Evolutionary conservation across 1,140 invertebrate genomes (phyloP).

Genomic region (Philopotamus ludificatus): DNA sequence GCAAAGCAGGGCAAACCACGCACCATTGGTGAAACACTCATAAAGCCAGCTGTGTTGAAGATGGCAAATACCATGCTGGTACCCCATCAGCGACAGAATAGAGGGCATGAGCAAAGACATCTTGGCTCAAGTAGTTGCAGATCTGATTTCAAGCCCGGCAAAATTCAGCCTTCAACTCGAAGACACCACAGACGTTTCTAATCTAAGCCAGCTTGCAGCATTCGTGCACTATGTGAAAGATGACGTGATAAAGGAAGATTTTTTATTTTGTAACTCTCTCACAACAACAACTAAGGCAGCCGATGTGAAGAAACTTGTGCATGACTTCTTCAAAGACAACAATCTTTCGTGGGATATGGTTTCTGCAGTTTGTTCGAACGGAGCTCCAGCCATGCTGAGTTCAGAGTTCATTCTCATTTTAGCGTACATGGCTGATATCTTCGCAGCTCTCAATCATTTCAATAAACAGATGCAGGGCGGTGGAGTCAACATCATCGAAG

Average conservation of each 20-base stretch:
- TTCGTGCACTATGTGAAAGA: not conserved
- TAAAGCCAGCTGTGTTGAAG: slow-evolving; percentile 28
- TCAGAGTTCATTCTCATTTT: slow-evolving; percentile 23
- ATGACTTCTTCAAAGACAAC: not conserved
- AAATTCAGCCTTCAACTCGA: not conserved
- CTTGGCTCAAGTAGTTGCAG: not conserved
- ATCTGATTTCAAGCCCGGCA: not conserved
- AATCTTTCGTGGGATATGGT: not conserved
- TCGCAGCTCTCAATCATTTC: too few relatives aligned
- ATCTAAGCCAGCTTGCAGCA: not conserved
- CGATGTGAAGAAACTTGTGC: not conserved
- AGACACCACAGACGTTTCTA: not conserved
- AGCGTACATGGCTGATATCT: slow-evolving; percentile 17
- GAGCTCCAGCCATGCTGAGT: slow-evolving; percentile 2
- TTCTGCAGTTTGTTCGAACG: not conserved
- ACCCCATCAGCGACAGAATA: slow-evolving; percentile 23
- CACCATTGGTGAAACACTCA: slow-evolving; percentile 43
- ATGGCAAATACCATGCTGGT: slow-evolving; percentile 25
- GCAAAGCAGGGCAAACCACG: slow-evolving; percentile 38
- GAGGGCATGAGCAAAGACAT: slow-evolving; percentile 3
- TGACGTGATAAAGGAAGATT: not conserved
- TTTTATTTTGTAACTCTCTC: not conserved
- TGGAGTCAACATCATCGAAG: too few relatives aligned
- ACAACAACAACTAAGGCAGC: not conserved
- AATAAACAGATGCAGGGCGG: too few relatives aligned